A percentile compares a stretch with the other conserved stretches of the same genome.
Evolutionary conservation across 2,113 vertebrate species (phyloP).

Genomic region (Hylia prasina): DNA sequence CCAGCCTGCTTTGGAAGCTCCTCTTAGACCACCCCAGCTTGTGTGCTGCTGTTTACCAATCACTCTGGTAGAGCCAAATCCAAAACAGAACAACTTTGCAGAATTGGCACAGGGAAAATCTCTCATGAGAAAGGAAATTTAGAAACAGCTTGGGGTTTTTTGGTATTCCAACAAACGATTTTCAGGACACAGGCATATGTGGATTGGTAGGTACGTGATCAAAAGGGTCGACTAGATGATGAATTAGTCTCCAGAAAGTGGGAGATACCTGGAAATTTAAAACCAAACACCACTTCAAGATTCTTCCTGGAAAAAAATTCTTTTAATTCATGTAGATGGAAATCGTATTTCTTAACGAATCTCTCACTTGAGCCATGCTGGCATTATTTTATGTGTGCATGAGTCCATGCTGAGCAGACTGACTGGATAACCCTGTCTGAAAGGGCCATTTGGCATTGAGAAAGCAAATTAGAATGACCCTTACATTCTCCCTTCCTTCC

Average conservation of each 20-base stretch:
- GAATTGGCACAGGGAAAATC: not conserved
- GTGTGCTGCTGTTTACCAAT: not conserved
- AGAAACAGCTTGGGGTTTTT: not conserved
- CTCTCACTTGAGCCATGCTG: not conserved
- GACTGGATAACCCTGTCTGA: not conserved
- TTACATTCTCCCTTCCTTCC: not conserved
- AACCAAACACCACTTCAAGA: not conserved
- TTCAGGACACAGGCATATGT: not conserved
- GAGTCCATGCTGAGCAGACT: not conserved
- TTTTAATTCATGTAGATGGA: not conserved
- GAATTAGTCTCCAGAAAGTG: not conserved
- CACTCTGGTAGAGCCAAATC: not conserved
- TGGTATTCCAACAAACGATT: not conserved
- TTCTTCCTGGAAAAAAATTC: not conserved
- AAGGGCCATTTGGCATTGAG: not conserved
- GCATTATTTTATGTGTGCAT: rapidly evolving
- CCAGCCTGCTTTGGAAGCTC: not conserved
- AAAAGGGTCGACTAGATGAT: not conserved
- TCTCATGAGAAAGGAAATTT: not conserved
- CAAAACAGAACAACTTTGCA: not conserved
- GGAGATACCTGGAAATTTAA: not conserved
- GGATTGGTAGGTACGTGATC: not conserved
- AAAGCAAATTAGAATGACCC: not conserved
- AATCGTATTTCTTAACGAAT: not conserved
- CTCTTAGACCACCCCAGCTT: not conserved